Evolutionary conservation across 37 sponge, comb jelly and placozoan species (phyloP).

Genomic region (Haliclona indistincta): DNA sequence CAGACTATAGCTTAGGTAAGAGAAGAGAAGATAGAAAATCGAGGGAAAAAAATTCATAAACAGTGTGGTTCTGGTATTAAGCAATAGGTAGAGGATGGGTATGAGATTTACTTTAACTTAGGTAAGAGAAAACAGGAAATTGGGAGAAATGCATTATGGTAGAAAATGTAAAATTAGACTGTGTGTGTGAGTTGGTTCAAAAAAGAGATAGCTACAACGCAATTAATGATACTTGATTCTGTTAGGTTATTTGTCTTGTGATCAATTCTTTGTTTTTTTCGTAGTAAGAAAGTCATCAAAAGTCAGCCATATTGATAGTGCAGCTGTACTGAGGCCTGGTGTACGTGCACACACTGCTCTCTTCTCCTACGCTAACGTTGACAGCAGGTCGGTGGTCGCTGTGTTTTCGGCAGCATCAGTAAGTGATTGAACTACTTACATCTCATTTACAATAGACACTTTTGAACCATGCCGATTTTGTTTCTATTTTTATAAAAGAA

Average conservation of each 20-base stretch:
- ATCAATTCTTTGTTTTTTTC: background rate
- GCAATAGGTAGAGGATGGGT: no score
- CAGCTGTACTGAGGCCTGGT: slow-evolving; percentile 59
- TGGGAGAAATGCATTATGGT: no score
- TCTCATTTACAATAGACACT: background rate
- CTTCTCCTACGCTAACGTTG: slow-evolving; percentile 23
- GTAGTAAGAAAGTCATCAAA: slow-evolving; percentile 54
- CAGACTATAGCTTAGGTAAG: slow-evolving; percentile 52
- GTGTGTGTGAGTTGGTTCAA: no score
- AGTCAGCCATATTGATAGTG: slow-evolving; percentile 46
- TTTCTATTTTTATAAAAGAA: background rate
- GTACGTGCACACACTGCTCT: slow-evolving; percentile 69
- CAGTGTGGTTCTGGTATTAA: no score
- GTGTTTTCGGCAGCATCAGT: slow-evolving; percentile 53
- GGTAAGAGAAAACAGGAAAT: no score
- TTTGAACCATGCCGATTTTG: no score
- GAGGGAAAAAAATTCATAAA: no score
- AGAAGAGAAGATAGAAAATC: no score
- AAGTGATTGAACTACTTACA: background rate
- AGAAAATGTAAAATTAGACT: no score
- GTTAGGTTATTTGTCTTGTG: background rate
- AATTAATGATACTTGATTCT: no score
- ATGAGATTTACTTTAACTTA: no score
- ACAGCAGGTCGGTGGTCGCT: slow-evolving; percentile 36
- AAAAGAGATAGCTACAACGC: no score